phyloP scores from a whole-genome alignment of 1,140 invertebrate species.

The Belonocnema kinseyi region DNA sequence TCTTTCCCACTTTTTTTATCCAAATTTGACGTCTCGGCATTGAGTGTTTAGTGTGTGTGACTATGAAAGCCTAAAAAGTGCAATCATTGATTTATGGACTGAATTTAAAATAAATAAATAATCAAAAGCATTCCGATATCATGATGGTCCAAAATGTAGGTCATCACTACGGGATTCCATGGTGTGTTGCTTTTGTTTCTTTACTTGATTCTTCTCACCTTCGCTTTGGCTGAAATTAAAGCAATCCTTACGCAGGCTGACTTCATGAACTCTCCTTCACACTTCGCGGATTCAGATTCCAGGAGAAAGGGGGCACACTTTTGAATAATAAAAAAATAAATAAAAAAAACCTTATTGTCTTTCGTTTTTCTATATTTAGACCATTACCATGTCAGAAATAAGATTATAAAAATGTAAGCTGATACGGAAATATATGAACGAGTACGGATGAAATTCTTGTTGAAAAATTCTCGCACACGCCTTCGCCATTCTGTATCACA shows the following conservation, averaged over 20 bases:
- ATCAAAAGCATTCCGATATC: conserved; percentile 31
- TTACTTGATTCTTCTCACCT: neutral
- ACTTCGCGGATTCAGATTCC: neutral
- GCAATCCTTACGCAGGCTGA: no score
- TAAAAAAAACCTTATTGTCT: neutral
- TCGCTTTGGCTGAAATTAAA: no score
- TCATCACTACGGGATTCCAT: conserved; percentile 51
- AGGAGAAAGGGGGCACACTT: no score
- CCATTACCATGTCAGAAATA: conserved; percentile 5
- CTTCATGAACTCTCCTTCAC: neutral
- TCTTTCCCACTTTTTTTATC: no score
- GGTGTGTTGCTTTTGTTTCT: conserved; percentile 42
- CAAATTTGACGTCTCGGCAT: no score
- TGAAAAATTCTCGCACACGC: conserved; percentile 1
- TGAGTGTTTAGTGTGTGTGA: no score
- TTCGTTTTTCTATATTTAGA: neutral
- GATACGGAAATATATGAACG: neutral
- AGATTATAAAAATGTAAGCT: neutral
- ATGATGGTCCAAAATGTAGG: conserved; percentile 51
- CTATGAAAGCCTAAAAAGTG: no score
- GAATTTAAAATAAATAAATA: no score
- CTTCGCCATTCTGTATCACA: conserved; percentile 42
- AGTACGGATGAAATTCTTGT: neutral
- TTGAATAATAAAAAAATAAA: no score
- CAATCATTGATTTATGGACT: no score